Base-by-base conservation (phyloP, 1,140 invertebrate species). In the Drosophila orosa region DNA sequence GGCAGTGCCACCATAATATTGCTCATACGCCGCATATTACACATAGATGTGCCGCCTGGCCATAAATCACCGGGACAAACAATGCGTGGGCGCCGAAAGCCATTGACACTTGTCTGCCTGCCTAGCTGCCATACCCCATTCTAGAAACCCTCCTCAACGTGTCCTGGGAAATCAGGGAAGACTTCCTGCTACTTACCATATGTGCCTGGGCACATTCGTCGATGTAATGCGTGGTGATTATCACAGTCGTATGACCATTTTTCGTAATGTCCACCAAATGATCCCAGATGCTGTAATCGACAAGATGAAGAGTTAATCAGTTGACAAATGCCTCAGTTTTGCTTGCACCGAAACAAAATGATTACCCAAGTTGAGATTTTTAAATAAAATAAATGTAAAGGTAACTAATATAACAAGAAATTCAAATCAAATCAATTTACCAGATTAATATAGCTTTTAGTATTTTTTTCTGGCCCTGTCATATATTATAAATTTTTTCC, bases 171-270 rank as follows among this genome's bases (percentile, higher is more conserved):
- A 65, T 65, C 15, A n/a, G 27, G 19, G 39, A 44, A 33, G 61
- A 62, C 40, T n/a, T 35, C 10, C 39, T 0, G 31, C 81, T 54
- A 94, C 94, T 95, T 93, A 95, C 95, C 79, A 96, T 94, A 85
- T 95, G 94, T 12, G 97, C 98, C 92, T 99, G 97, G 69, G 97
- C 94, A 3, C 98, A 98, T 92, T 99, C 98, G 91, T 99, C 98
- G 65, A 99, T 99, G 89, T 99, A 99, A 93, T 99, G 98, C 12
- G 98, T 99, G 2, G 98, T 99, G 61, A 99, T 98, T 63, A 99
- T 98, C 35, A 99, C 97, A 10, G 98, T 99, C 22, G 96, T 98
- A 66, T 94, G 94, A n/a, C 96, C 95, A 78, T 95, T 95, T 91
- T 95, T 96, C 0, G 97, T 97, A 37, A 99, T 96, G 12, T 97